Evolutionary conservation across 2,888 invertebrate genomes (phyloP), one percentile per base, ranked within the genome.

Genomic region (Heterodera filipjevi): DNA sequence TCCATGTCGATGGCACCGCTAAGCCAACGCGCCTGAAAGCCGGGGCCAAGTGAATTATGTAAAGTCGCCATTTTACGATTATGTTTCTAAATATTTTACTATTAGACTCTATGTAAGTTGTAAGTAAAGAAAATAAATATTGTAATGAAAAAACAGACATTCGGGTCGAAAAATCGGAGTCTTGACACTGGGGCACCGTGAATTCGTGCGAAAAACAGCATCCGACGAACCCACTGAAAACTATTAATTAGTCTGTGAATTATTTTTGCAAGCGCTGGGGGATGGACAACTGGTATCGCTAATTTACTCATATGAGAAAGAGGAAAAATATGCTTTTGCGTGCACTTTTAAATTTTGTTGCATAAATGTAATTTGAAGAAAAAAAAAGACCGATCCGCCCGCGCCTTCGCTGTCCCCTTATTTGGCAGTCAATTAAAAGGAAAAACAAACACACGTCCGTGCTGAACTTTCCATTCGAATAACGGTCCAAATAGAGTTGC

Each of bases 161-260:
- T 10, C 27, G n/a, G n/a, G 27, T 39, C 27, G 5, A n/a, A 0
- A n/a, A n/a, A 27, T n/a, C 53, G 19, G 49, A 73, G 73, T 10
- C 30, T 33, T 12, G 53, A 64, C 19, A 73, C 10, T 22, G 73
- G 73, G 12, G 73, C 46, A 2, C 73, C 73, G 27, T 73, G 44
- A 8, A 73, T n/a, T 64, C 73, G 49, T 22, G 73, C 73, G 2
- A n/a, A n/a, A n/a, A 73, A 73, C 22, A 73, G 49, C 73, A 73
- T 73, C 46, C 73, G 73, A 46, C 73, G 73, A 73, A 73, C 19
- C 22, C 53, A 27, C 73, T 73, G 39, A n/a, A n/a, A n/a, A n/a
- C n/a, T n/a, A n/a, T n/a, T n/a, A n/a, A n/a, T n/a, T n/a, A n/a
- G n/a, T n/a, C n/a, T n/a, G n/a, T n/a, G n/a, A n/a, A n/a, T n/a